Evolutionary conservation across 2,797 vertebrate genomes (phyloP), one percentile per base, ranked within the genome.

Genomic region (Sebastes melanostomus): DNA sequence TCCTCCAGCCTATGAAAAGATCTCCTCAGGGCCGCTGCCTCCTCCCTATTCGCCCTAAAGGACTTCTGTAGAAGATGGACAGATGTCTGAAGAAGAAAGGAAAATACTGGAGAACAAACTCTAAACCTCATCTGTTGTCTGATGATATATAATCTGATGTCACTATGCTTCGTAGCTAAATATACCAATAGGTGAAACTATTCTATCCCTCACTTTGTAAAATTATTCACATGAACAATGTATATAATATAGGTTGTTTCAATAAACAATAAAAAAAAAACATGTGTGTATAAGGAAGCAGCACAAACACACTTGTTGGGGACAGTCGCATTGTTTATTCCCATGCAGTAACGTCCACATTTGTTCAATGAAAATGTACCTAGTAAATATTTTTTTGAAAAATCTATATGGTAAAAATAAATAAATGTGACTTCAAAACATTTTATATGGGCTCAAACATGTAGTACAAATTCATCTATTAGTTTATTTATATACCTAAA

Each of bases 351-450:
- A 94, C 55, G 92, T 96, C 96, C 97, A 96, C 94, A 95, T 94
- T 93, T 95, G 94, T 96, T 96, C 93, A 96, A 95, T 97, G 96
- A 96, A 97, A 94, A 96, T 97, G 95, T 96, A 93, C 77, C 89
- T 96, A 96, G 95, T 96, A 97, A 96, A 97, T 97, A 95, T 82
- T 95, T 58, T 58, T 94, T 95, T 96, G 71, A 92, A 96, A 97
- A 97, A 96, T 96, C 95, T 96, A 97, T 97, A 97, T 95, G 96
- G 95, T 96, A 96, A 98, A 97, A 94, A 98, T 97, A 97, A 98
- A 97, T 96, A 97, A 96, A 90, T 90, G 66, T 77, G 84, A 90
- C 92, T 96, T 96, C 94, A 95, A 96, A 94, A 95, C 87, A 94
- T 93, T 95, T 95, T 94, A 93, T 94, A 93, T 95, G 94, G 93